Conservation (phyloP, 1,140 invertebrate genomes). For the Drosophila pruinosa region DNA sequence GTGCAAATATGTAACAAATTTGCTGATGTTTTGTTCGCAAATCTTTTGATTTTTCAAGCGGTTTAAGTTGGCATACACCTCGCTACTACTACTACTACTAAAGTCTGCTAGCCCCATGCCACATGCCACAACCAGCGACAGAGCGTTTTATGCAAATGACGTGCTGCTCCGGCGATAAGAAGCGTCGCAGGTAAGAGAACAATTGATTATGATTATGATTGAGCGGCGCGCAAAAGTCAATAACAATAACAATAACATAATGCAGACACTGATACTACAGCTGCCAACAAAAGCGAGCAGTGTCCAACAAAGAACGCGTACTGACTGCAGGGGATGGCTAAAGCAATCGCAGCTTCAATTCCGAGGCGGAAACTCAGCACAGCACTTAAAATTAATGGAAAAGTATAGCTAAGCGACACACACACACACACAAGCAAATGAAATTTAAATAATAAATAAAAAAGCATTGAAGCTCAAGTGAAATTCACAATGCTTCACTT, state of each 20-base stretch:
- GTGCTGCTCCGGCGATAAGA: conserved; percentile 45
- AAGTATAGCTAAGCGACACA: conserved; percentile 49
- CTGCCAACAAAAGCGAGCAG: conserved; percentile 23
- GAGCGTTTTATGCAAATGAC: conserved; percentile 65
- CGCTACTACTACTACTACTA: conserved; percentile 20
- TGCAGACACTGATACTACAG: conserved; percentile 59
- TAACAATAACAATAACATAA: conserved; percentile 77
- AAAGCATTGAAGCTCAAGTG: conserved; percentile 49
- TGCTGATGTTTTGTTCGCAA: conserved; percentile 38
- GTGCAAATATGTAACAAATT: conserved; percentile 71
- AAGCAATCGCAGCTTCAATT: conserved; percentile 22
- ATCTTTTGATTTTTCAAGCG: conserved; percentile 73
- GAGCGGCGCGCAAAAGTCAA: conserved; percentile 72
- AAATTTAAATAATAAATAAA: conserved; percentile 78
- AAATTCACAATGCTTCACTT: conserved; percentile 21
- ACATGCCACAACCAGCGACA: conserved; percentile 8
- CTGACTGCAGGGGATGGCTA: conserved; percentile 15
- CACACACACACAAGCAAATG: conserved; percentile 37
- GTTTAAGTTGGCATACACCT: conserved; percentile 43
- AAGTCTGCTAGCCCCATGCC: too few species aligned
- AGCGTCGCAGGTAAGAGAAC: conserved; percentile 59
- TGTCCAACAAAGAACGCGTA: conserved; percentile 39
- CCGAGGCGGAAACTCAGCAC: conserved; percentile 18
- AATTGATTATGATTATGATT: conserved; percentile 79
- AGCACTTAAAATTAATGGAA: conserved; percentile 82